Conservation (phyloP, 30 jellyfish, hydroid and myxozoan genomes). For the Sanderia malayensis region DNA sequence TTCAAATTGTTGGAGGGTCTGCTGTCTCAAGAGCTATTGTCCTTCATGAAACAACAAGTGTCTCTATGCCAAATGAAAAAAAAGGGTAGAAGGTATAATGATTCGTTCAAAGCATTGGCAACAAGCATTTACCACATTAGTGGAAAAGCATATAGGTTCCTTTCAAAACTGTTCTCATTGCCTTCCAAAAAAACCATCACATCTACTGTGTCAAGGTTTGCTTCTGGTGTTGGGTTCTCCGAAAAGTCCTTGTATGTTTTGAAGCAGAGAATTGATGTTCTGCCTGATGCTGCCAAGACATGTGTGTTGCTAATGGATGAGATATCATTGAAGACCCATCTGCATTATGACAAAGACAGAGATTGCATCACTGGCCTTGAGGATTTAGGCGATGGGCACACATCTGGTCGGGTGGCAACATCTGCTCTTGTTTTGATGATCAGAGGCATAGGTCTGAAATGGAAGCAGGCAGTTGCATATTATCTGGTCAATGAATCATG, state of each 20-base stretch:
- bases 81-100: constrained; percentile 11
- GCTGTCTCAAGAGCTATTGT: constrained; percentile 11
- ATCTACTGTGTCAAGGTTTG: background rate
- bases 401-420: constrained; percentile 30
- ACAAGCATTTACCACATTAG: constrained; percentile 23
- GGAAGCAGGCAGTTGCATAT: constrained; percentile 49
- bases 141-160: constrained; percentile 41
- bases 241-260: constrained; percentile 28
- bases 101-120: constrained; percentile 22
- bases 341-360: too few relatives aligned
- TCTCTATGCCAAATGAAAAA: background rate
- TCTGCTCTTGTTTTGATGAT: constrained; percentile 33
- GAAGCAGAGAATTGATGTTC: constrained; percentile 22
- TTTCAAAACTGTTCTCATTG: constrained; percentile 17
- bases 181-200: background rate
- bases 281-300: constrained; percentile 6
- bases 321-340: constrained; percentile 16
- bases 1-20: constrained; percentile 20
- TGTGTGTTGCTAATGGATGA: constrained; percentile 39
- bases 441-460: constrained; percentile 14
- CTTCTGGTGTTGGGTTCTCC: constrained; percentile 30
- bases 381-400: too few relatives aligned
- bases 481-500: constrained; percentile 18
- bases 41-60: constrained; percentile 6
- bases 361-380: too few relatives aligned